A percentile compares a stretch with the other conserved stretches of the same genome.
These are phyloP conservation scores for Rhincodon typus DNA, from an alignment of 2,797 vertebrate species.

Conservation along the genomic window DNA sequence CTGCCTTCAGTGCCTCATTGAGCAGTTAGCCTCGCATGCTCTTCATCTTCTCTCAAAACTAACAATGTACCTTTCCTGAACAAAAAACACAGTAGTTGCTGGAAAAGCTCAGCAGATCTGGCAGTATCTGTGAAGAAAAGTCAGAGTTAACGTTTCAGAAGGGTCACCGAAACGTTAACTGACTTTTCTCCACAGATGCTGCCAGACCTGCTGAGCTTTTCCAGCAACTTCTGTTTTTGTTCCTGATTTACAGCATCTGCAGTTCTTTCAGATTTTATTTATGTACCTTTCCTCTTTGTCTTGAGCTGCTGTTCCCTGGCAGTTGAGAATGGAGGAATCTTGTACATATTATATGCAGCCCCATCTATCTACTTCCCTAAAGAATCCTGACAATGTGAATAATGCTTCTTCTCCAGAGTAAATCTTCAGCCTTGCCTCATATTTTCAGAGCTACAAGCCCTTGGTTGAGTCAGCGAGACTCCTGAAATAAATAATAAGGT, in stretches of 20 bases:
- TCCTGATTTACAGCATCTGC: no score
- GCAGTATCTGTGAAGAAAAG: no score
- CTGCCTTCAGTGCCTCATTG: neutral
- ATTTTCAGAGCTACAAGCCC: neutral
- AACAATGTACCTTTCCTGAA: neutral
- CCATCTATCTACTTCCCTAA: neutral
- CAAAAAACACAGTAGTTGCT: no score
- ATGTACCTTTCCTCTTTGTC: neutral
- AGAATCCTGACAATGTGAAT: conserved; percentile 8
- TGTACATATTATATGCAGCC: neutral
- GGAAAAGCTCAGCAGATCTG: no score
- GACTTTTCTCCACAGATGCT: no score
- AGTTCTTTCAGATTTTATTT: no score
- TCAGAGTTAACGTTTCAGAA: no score
- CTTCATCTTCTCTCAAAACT: neutral
- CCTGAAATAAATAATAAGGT: conserved; percentile 7
- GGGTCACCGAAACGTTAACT: no score
- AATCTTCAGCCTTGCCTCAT: neutral
- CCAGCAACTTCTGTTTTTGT: no score
- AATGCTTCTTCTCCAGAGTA: neutral
- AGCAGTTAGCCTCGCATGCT: neutral
- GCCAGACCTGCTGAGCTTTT: no score
- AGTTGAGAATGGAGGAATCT: neutral
- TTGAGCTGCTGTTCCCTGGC: neutral
- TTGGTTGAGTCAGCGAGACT: neutral